Conservation (phyloP, 2,113 vertebrate species). For the Haplochromis vanheusdeni region DNA sequence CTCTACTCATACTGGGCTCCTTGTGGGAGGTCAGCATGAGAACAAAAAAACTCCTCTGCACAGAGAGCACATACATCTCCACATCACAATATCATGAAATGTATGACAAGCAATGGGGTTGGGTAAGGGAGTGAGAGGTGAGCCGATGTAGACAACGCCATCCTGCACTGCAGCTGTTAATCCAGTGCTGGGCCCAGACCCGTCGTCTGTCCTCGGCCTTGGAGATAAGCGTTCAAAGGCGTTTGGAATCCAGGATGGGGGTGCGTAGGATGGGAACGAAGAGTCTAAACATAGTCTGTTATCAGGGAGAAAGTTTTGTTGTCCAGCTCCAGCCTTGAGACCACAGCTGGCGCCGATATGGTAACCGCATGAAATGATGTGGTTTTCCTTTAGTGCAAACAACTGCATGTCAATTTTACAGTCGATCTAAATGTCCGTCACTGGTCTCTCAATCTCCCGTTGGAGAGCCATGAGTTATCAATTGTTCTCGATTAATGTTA, state of each 20-base stretch:
- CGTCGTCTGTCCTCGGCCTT: fast-evolving
- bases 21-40: neutral
- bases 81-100: neutral
- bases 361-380: fast-evolving
- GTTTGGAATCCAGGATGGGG: neutral
- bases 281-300: neutral
- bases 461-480: fast-evolving
- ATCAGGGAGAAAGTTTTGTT: neutral
- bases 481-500: fast-evolving
- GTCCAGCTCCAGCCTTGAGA: neutral
- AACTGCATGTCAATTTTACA: neutral
- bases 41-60: no score
- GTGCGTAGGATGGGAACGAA: neutral
- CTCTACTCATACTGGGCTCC: neutral
- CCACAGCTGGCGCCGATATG: neutral
- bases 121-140: neutral
- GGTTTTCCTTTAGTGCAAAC: neutral
- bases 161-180: neutral
- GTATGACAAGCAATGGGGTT: fast-evolving
- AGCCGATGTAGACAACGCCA: neutral
- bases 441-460: neutral
- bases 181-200: neutral
- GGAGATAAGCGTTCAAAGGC: neutral
- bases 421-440: neutral
- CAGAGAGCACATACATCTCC: neutral